A percentile compares a stretch with the other conserved stretches of the same genome.
Evolutionary conservation across 2,797 vertebrate genomes (phyloP).

Genomic region (Bradypodion ventrale): DNA sequence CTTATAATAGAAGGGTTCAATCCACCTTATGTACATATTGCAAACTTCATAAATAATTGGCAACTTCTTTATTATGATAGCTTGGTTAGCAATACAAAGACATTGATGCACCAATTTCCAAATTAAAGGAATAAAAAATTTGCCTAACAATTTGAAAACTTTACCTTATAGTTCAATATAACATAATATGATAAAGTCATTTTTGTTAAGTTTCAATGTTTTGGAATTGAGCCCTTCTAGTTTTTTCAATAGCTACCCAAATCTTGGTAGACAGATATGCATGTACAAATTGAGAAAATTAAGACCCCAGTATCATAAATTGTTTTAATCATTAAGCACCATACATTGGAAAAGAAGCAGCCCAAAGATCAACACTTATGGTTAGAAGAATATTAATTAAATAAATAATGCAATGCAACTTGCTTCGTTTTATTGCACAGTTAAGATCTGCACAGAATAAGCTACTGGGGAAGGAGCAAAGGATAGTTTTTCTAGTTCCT

Average conservation of each 20-base stretch:
- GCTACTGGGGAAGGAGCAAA: slow-evolving; percentile 76
- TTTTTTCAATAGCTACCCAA: slow-evolving; percentile 58
- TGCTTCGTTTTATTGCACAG: slow-evolving; percentile 60
- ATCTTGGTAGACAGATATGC: slow-evolving; percentile 58
- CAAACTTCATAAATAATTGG: slow-evolving; percentile 17
- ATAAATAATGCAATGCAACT: slow-evolving; percentile 70
- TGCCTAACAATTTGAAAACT: background rate
- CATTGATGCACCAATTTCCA: background rate
- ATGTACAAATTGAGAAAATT: slow-evolving; percentile 64
- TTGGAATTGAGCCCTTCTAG: slow-evolving; percentile 78
- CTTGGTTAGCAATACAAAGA: background rate
- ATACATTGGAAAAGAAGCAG: slow-evolving; percentile 72
- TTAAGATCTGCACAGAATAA: slow-evolving; percentile 79
- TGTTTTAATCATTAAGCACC: slow-evolving; percentile 65
- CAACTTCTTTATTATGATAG: background rate
- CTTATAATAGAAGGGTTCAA: slow-evolving; percentile 75
- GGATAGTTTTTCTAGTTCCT: slow-evolving; percentile 80
- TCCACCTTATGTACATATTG: slow-evolving; percentile 63
- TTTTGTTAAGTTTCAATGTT: no score
- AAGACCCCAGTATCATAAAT: slow-evolving; percentile 64
- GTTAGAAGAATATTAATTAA: slow-evolving; percentile 74
- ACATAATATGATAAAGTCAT: background rate
- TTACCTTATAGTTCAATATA: background rate
- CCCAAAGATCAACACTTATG: slow-evolving; percentile 69
- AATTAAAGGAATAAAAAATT: background rate